Percentiles rank a stretch among this genome's conserved stretches.
Evolutionary conservation across 2,113 vertebrate species (phyloP).

Genomic region (Jaculus jaculus): DNA sequence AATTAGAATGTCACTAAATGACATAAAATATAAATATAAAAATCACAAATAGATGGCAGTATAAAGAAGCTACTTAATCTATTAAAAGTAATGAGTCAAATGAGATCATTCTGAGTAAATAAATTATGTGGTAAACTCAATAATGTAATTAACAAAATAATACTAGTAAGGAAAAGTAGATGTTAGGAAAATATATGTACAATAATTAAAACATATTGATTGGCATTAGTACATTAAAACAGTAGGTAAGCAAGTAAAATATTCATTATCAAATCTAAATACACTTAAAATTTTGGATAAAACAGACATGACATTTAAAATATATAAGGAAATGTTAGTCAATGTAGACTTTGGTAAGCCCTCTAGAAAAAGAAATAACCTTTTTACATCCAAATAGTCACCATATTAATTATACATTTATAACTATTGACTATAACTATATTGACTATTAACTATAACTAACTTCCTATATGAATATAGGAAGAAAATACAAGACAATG

Average conservation of each 20-base stretch:
- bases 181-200: background rate
- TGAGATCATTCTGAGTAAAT: background rate
- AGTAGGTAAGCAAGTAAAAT: background rate
- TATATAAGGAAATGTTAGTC: background rate
- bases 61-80: background rate
- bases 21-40: background rate
- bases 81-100: background rate
- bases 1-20: background rate
- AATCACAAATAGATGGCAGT: background rate
- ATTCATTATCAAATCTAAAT: background rate
- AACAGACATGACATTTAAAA: background rate
- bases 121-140: background rate
- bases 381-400: slow-evolving; percentile 15
- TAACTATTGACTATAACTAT: background rate
- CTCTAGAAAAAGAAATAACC: slow-evolving; percentile 1
- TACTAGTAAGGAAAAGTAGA: background rate
- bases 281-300: background rate
- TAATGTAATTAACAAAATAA: slow-evolving; percentile 16
- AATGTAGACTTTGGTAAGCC: background rate
- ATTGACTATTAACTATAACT: no score
- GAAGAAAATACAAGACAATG: background rate
- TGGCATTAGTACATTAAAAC: background rate
- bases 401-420: background rate
- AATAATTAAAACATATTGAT: background rate
- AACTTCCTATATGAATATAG: background rate